Base-by-base conservation (phyloP, 2,797 vertebrate genomes). In the Saguinus oedipus region DNA sequence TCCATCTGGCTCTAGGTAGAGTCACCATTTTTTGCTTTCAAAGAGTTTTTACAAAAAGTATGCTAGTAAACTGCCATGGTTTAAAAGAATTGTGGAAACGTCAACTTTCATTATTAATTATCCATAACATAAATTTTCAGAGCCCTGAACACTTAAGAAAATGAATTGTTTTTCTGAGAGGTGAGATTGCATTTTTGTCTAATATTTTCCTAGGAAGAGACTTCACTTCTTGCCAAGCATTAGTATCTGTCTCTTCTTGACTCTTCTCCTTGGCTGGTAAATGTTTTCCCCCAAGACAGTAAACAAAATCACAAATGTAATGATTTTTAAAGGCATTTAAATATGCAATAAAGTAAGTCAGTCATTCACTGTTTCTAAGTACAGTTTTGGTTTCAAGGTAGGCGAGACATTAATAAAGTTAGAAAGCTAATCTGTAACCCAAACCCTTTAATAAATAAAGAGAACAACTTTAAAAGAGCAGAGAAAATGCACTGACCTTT, bases 401-500 rank as follows among this genome's bases (percentile, higher is more conserved):
- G 76, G 39, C 9, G 22, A 90, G 53, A 81, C 39, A 83, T 94
- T 96, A 96, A 97, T 94, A 95, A 93, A 90, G 55, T 53, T 74
- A 85, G 68, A 92, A 74, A 83, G 20, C 33, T 80, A 87, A 94
- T 87, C 84, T 76, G 50, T 84, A 84, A 80, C 70, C 30, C 44
- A 92, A 93, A 91, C 61, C 22, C 82, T 95, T 94, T 68, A 96
- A 95, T 84, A 96, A 95, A 93, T 80, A 93, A 96, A 82, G 72
- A 94, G 57, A 79, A 88, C 26, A 57, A 53, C 36, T 96, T 92
- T 88, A 57, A 93, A 96, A 95, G 59, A 81, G 82, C 46, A 85
- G 76, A 91, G 93, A 44, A 92, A 82, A 98, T 5, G n/a, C 57
- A 15, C 33, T 97, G 95, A 97, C 92, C 90, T 95, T 98, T 97